phyloP scores from a whole-genome alignment of 2,113 vertebrate genomes.

The Pelecanus crispus region DNA sequence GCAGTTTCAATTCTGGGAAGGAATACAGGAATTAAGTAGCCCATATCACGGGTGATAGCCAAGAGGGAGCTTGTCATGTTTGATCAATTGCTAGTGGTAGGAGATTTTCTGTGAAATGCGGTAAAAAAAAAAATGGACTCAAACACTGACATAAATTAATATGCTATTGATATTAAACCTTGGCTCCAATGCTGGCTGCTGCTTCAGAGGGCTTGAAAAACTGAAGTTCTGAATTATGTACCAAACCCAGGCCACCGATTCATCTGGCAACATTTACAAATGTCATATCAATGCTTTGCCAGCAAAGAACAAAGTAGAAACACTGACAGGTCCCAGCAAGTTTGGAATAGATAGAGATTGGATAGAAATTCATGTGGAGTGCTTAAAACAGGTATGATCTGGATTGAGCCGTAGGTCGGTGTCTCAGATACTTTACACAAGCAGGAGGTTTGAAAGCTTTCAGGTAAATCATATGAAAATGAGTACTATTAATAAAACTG shows the following conservation, averaged over 20 bases:
- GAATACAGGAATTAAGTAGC: conserved; percentile 18
- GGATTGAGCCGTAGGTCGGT: neutral
- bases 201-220: conserved; percentile 1
- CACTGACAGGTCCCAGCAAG: neutral
- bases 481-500: neutral
- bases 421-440: neutral
- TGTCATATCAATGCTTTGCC: conserved; percentile 38
- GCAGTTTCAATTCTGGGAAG: conserved; percentile 27
- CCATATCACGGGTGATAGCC: neutral
- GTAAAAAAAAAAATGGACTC: neutral
- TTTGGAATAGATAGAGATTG: neutral
- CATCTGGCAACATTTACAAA: conserved; percentile 44
- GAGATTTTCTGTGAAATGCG: conserved; percentile 30
- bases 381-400: neutral
- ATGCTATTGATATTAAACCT: conserved; percentile 34
- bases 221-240: conserved; percentile 12
- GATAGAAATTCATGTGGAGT: neutral
- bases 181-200: neutral
- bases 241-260: neutral
- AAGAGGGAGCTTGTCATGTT: conserved; percentile 29
- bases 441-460: neutral
- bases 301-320: conserved; percentile 19
- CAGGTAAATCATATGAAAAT: neutral
- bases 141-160: conserved; percentile 51
- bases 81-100: conserved; percentile 29